A percentile compares a stretch with the other conserved stretches of the same genome.
phyloP scores from a whole-genome alignment of 2,888 invertebrate species.

The Nemotelus nigrinus region DNA sequence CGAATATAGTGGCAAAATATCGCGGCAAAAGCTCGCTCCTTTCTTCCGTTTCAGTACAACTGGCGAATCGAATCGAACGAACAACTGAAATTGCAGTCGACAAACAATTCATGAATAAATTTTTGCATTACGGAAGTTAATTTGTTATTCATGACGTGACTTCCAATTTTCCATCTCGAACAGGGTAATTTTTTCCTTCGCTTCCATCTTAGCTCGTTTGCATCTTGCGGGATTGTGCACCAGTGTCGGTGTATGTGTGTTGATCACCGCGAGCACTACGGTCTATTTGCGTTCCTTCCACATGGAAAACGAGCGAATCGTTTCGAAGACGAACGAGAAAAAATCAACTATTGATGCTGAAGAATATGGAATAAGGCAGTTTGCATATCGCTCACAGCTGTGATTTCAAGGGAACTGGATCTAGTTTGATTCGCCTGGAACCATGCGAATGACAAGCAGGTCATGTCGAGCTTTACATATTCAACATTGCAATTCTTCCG shows the following conservation, averaged over 20 bases:
- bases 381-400: too few relatives aligned
- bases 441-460: too few relatives aligned
- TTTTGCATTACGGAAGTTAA: constrained; percentile 48
- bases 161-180: constrained; percentile 43
- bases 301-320: neutral
- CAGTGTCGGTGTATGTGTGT: neutral
- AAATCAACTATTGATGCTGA: neutral
- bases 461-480: too few relatives aligned
- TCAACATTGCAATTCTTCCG: too few relatives aligned
- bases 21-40: neutral
- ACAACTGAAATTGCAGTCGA: constrained; percentile 44
- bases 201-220: neutral
- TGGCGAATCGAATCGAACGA: constrained; percentile 8
- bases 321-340: neutral
- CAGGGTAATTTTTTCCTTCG: constrained; percentile 20
- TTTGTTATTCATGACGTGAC: constrained; percentile 47
- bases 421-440: too few relatives aligned
- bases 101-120: constrained; percentile 49
- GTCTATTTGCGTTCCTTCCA: neutral
- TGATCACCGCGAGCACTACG: neutral
- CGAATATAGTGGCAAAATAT: neutral
- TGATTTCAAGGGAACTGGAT: too few relatives aligned
- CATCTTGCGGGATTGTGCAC: too few relatives aligned
- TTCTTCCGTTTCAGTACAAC: constrained; percentile 1
- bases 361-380: too few relatives aligned